Evolutionary conservation across 2,797 vertebrate genomes (phyloP), one percentile per base, ranked within the genome.

Genomic region (Trachurus trachurus): DNA sequence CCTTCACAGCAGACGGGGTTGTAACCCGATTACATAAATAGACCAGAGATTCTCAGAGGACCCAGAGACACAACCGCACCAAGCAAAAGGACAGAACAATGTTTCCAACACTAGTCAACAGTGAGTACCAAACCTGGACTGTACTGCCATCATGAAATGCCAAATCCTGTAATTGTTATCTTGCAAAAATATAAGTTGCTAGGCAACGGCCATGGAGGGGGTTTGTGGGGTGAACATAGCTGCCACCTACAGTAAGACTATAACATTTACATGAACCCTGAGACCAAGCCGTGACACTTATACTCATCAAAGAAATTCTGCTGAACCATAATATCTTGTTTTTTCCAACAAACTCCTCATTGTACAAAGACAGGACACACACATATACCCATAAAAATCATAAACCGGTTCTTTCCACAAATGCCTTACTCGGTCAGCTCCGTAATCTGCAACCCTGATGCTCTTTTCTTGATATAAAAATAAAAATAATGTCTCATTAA

Each of bases 21-120:
- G 61, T 57, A 68, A 73, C 50, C 31, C 13, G 5, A 34, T 68
- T 31, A 76, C 71, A 85, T 52, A 84, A 88, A 87, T 76, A 84
- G 81, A 76, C 75, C 17, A 19, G 50, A 74, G 53, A 70, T 61
- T 87, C 87, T 85, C 84, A 68, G 74, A 84, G 85, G 83, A 85
- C 76, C 69, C 44, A 65, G 22, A 77, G 74, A 76, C 71, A 74
- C 74, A 88, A 85, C 75, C 47, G 49, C 42, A 19, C 56, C 21
- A 31, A 6, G 45, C 57, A 57, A 45, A 42, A 31, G 21, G 26
- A 50, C 60, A 19, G 10, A 67, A 53, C 7, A 31, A 21, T 6
- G 17, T 67, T 71, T 67, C 40, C 50, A 47, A 69, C 50, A 62
- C 63, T 22, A 1, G 0, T 53, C 61, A 60, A 16, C 11, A 37